Percentiles rank a stretch among this genome's conserved stretches.
Evolutionary conservation across 2,797 vertebrate genomes (phyloP).

Genomic region (Pterois miles): DNA sequence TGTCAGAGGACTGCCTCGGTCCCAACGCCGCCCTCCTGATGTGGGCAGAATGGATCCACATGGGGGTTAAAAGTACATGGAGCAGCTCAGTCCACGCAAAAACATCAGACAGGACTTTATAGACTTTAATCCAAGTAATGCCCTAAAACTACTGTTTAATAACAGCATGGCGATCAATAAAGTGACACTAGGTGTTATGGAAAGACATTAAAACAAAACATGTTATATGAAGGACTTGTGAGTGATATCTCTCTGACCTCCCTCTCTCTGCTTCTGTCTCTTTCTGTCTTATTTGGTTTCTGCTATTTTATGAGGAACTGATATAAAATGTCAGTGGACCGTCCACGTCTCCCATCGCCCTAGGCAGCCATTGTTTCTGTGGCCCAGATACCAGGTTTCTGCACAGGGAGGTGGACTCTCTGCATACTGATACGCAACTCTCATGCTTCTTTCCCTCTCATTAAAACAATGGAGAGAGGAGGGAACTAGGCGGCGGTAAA

Average conservation of each 20-base stretch:
- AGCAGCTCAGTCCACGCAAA: constrained; percentile 8
- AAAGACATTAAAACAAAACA: not conserved
- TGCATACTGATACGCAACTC: constrained; percentile 50
- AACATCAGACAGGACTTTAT: not conserved
- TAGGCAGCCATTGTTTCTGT: constrained; percentile 45
- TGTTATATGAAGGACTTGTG: not conserved
- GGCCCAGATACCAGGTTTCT: constrained; percentile 40
- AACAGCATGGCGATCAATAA: not conserved
- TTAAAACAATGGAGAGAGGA: constrained; percentile 34
- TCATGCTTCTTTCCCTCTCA: constrained; percentile 27
- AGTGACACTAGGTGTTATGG: not conserved
- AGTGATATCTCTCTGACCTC: not conserved
- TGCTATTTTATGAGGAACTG: not conserved
- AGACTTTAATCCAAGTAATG: not conserved
- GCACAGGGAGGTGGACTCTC: constrained; percentile 15
- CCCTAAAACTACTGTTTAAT: not conserved
- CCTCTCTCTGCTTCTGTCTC: not conserved
- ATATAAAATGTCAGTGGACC: constrained; percentile 25
- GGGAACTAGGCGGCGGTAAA: not conserved
- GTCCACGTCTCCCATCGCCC: constrained; percentile 17
- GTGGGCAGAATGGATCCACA: constrained; percentile 14
- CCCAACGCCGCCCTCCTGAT: not conserved
- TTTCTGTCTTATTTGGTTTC: not conserved
- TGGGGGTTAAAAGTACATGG: not conserved
- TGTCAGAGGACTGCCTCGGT: not conserved